Percentiles rank a stretch among this genome's conserved stretches.
These are phyloP conservation scores for Heterotis niloticus DNA, from an alignment of 2,113 vertebrate species.

Conservation along the genomic window DNA sequence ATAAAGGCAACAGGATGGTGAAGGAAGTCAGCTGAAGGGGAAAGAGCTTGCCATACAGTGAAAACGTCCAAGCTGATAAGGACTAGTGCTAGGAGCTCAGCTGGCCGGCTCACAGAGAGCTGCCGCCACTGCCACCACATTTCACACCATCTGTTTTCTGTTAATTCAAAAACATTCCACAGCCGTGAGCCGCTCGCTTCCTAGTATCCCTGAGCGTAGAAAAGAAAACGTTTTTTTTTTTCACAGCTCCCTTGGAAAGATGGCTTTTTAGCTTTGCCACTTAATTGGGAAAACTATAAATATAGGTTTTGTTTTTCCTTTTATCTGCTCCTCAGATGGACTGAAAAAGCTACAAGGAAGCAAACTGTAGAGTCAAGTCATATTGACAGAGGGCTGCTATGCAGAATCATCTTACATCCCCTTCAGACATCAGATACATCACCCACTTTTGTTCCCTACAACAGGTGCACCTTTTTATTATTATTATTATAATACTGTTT, in stretches of 20 bases:
- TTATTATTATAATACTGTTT: too few species aligned
- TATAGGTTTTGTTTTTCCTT: background rate
- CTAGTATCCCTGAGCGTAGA: slow-evolving; percentile 30
- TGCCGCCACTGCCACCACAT: background rate
- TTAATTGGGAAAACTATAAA: slow-evolving; percentile 18
- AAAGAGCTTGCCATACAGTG: background rate
- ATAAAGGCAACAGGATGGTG: too few species aligned
- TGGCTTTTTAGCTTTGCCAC: background rate
- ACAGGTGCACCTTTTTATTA: too few species aligned
- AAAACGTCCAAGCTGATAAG: background rate
- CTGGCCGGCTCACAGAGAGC: background rate
- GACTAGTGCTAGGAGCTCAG: background rate
- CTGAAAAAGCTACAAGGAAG: too few species aligned
- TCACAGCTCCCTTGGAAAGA: background rate
- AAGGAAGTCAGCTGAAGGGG: background rate
- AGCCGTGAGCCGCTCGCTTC: slow-evolving; percentile 27
- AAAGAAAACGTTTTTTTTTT: slow-evolving; percentile 15
- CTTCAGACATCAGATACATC: too few species aligned
- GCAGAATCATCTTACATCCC: too few species aligned
- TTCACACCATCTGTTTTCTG: slow-evolving; percentile 38
- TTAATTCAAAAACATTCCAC: slow-evolving; percentile 32
- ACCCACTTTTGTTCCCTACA: too few species aligned
- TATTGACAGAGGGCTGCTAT: background rate
- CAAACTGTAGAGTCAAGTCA: background rate
- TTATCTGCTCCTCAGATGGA: too few species aligned